Conservation (phyloP, 1,140 invertebrate genomes). For the Rhopalosiphum maidis region DNA sequence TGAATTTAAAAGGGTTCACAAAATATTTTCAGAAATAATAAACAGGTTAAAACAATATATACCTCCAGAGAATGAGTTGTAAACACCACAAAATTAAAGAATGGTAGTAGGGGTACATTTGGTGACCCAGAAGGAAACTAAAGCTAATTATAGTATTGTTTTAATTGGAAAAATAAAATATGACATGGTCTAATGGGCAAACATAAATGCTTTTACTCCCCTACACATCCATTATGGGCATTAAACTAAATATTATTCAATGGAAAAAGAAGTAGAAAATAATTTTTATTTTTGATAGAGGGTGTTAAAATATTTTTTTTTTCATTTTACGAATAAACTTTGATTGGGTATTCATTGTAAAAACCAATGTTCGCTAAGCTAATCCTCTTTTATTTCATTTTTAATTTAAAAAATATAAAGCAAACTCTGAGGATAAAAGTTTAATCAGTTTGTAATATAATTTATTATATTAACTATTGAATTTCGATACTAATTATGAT, state of each 20-base stretch:
- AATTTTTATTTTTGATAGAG: constrained; percentile 34
- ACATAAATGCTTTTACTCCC: neutral
- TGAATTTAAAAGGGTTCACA: neutral
- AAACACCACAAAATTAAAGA: constrained; percentile 11
- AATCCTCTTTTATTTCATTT: constrained; percentile 37
- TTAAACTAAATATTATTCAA: constrained; percentile 27
- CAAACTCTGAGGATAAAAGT: neutral
- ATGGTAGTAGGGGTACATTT: neutral
- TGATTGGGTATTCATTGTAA: constrained; percentile 5
- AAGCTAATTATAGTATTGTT: constrained; percentile 52
- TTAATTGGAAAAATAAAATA: constrained; percentile 41
- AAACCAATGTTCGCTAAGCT: neutral
- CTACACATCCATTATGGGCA: neutral
- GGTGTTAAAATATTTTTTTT: constrained; percentile 6
- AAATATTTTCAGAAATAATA: constrained; percentile 34
- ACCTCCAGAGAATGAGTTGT: neutral
- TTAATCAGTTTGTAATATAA: constrained; percentile 11
- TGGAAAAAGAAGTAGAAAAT: neutral
- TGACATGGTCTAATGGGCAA: neutral
- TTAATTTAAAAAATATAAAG: constrained; percentile 13
- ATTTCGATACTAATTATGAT: neutral
- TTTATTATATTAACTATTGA: neutral
- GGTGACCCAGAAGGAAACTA: constrained; percentile 25
- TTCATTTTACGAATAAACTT: constrained; percentile 23
- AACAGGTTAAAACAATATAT: constrained; percentile 16